Evolutionary conservation across 2,888 invertebrate genomes (phyloP), one percentile per base, ranked within the genome.

Genomic region (Ophraella communa): DNA sequence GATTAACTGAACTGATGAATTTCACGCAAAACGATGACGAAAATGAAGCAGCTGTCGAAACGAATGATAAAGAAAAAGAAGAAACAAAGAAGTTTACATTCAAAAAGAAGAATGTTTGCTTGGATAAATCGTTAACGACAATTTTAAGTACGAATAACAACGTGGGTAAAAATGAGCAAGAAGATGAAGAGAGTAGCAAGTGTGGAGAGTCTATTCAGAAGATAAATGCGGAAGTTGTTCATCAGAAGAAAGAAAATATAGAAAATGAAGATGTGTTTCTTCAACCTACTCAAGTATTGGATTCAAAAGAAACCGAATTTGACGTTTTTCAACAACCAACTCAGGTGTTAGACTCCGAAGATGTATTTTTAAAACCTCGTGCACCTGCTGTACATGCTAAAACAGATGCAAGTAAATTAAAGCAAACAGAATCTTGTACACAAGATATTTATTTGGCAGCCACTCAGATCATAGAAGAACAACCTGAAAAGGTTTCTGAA

Each of bases 1-100:
- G 73, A 5, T 64, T 76, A 47, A 76, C 75, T 0, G 72, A 76
- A 62, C 49, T 74, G 51, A 71, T 75, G 42, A 35, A 23, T 51
- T 20, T 51, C 23, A 21, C 27, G 53, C 45, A 62, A 20, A 56
- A 35, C n/a, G 42, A 61, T 42, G 54, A 53, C 44, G 45, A 51
- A 23, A 51, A 45, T 11, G 20, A 45, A 45, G 21, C 8, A 42
- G 27, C 23, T 27, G n/a, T n/a, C n/a, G 14, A 44, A 20, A 39
- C n/a, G 24, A 51, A 59, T 11, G 27, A 17, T 7, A 42, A 59
- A 42, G 39, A 27, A 53, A 59, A 64, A 55, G 47, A 17, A 23
- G 49, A 59, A 11, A 4, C 44, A 8, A 65, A 68, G 59, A 68
- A 62, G 42, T 70, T 66, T 21, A 57, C 24, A 39, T 70, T 70